Base-by-base conservation (phyloP, 2,888 invertebrate species). In the Dynastes grantii region DNA sequence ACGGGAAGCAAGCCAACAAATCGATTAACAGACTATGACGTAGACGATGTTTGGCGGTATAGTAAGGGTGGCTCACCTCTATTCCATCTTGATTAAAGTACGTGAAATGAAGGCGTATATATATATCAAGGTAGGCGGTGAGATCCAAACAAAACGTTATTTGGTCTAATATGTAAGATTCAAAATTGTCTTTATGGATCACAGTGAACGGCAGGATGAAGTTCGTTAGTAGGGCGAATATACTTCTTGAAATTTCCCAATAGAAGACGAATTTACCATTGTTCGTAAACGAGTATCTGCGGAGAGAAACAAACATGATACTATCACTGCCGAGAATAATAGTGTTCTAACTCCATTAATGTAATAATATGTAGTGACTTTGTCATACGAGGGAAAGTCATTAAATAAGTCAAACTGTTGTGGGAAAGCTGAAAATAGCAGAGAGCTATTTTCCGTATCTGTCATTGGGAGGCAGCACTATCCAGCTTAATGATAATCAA, bases 41-140 rank as follows among this genome's bases (percentile, higher is more conserved):
- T 81, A 83, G 83, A 73, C 84, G 85, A 79, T 85, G 63, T 13
- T 65, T 55, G 0, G 83, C 81, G 1, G 84, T 84, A 16, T 80
- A 78, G 37, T 82, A 79, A 3, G 85, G 85, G 78, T 85, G 85
- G 16, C 81, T 81, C 1, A 85, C 80, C 71, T 85, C 82, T 9
- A 85, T 51, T 2, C 82, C 81, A 2, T 80, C 55, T 32, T 81
- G 49, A 63, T 85, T 82, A 76, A 82, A 85, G 51, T 83, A 85
- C 32, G 82, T 80, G 13, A 84, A 71, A 70, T 85, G 83, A 73
- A 84, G 83, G 16, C 83, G 79, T 2, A 85, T 37, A 77, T 83
- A 85, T 32, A 85, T 83, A 65, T 84, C 84, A 0, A 80, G 22
- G 29, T 81, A 76, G n/a, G 80, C 82, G 5, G 79, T 78, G n/a